Evolutionary conservation across 2,113 vertebrate genomes (phyloP).

Genomic region (Oreochromis tanganicae): DNA sequence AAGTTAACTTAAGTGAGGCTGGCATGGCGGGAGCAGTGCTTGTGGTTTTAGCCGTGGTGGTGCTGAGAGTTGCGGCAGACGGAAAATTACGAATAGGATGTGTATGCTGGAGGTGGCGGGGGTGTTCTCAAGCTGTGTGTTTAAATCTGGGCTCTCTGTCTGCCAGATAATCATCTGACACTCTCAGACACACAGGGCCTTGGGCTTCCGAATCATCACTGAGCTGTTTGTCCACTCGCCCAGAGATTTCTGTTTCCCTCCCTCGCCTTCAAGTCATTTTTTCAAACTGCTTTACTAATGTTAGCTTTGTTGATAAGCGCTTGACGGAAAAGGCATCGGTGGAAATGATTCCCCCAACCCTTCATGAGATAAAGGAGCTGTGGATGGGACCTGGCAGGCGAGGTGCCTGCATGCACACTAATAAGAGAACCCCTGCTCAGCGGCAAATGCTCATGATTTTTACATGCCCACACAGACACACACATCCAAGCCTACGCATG

Average conservation of each 20-base stretch:
- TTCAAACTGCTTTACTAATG: constrained; percentile 53
- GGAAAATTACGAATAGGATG: background rate
- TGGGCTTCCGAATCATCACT: constrained; percentile 5
- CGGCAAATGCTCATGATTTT: background rate
- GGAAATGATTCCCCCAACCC: constrained; percentile 45
- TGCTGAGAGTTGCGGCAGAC: constrained; percentile 18
- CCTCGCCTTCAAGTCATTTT: constrained; percentile 23
- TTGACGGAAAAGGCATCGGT: constrained; percentile 50
- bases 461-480: background rate
- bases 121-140: constrained; percentile 32
- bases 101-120: background rate
- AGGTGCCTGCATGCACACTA: constrained; percentile 41
- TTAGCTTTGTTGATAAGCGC: constrained; percentile 53
- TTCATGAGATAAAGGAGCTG: constrained; percentile 45
- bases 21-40: background rate
- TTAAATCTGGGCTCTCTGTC: constrained; percentile 37
- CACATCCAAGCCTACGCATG: background rate
- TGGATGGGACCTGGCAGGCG: constrained; percentile 49
- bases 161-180: constrained; percentile 59
- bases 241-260: constrained; percentile 26
- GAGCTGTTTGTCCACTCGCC: constrained; percentile 21
- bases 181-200: constrained; percentile 21
- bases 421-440: constrained; percentile 20
- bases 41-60: background rate
- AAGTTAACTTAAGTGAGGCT: constrained; percentile 40